phyloP scores from a whole-genome alignment of 2,888 invertebrate species.

The Sarcophaga carnaria region DNA sequence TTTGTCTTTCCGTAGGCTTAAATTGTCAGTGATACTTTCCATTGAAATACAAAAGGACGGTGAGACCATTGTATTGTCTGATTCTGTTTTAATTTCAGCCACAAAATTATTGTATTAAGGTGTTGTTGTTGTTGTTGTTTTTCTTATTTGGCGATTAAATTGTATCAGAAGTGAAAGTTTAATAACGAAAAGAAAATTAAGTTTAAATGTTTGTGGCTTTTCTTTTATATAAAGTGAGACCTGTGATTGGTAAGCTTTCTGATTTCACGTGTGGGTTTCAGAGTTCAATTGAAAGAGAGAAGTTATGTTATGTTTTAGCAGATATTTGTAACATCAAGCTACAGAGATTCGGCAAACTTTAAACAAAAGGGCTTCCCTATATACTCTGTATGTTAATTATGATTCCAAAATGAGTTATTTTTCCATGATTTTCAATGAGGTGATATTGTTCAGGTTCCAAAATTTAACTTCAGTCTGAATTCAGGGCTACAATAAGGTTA shows the following conservation, averaged over 20 bases:
- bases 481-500: no score
- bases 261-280: background rate
- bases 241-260: background rate
- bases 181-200: constrained; percentile 30
- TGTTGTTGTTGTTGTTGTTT: constrained; percentile 22
- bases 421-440: no score
- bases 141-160: no score
- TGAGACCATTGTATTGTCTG: constrained; percentile 6
- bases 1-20: background rate
- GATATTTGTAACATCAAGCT: no score
- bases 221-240: background rate
- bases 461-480: no score
- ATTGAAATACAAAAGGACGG: background rate
- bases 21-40: constrained; percentile 16
- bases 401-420: no score
- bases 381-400: no score
- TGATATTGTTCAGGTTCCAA: no score
- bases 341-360: no score
- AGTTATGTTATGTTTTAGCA: no score
- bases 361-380: no score
- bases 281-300: background rate
- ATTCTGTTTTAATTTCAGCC: constrained; percentile 14
- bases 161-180: constrained; percentile 51
- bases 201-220: constrained; percentile 43
- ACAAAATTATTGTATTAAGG: constrained; percentile 12